A percentile compares a stretch with the other conserved stretches of the same genome.
phyloP scores from a whole-genome alignment of 2,888 invertebrate species.

The Pheosia tremula region DNA sequence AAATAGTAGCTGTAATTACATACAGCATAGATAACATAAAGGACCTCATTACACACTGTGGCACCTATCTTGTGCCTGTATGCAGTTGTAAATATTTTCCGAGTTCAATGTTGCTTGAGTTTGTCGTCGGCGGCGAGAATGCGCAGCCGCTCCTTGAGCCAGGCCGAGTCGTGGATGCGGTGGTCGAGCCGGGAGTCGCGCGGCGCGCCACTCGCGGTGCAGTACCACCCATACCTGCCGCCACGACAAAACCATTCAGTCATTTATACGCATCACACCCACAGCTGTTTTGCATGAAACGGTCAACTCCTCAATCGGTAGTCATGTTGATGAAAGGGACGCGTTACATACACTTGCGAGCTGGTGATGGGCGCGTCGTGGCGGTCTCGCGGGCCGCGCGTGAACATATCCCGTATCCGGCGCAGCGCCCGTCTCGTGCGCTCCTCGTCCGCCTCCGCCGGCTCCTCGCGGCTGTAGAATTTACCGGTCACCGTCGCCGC shows the following conservation, averaged over 20 bases:
- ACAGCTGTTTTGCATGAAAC: too few relatives aligned
- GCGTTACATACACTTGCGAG: constrained; percentile 52
- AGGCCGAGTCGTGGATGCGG: constrained; percentile 75
- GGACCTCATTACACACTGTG: too few relatives aligned
- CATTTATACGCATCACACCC: too few relatives aligned
- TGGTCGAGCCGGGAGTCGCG: constrained; percentile 62
- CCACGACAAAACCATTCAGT: not conserved
- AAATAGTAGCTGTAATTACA: too few relatives aligned
- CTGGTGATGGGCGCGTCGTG: constrained; percentile 47
- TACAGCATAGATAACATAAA: too few relatives aligned
- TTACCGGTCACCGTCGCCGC: constrained; percentile 67
- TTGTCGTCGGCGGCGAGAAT: constrained; percentile 62
- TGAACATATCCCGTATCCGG: constrained; percentile 52
- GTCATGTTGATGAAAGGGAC: too few relatives aligned
- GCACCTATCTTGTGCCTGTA: too few relatives aligned
- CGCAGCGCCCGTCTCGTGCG: constrained; percentile 34
- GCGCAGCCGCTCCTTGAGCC: constrained; percentile 69
- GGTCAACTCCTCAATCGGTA: too few relatives aligned
- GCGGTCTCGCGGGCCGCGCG: constrained; percentile 50
- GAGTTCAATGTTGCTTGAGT: constrained; percentile 37
- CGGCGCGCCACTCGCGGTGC: constrained; percentile 33
- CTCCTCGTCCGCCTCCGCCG: constrained; percentile 22
- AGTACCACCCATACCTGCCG: constrained; percentile 72
- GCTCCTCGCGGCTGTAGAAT: constrained; percentile 47
- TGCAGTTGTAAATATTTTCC: too few relatives aligned